Conservation (phyloP, 1,140 invertebrate species). For the Tyrophagus putrescentiae region DNA sequence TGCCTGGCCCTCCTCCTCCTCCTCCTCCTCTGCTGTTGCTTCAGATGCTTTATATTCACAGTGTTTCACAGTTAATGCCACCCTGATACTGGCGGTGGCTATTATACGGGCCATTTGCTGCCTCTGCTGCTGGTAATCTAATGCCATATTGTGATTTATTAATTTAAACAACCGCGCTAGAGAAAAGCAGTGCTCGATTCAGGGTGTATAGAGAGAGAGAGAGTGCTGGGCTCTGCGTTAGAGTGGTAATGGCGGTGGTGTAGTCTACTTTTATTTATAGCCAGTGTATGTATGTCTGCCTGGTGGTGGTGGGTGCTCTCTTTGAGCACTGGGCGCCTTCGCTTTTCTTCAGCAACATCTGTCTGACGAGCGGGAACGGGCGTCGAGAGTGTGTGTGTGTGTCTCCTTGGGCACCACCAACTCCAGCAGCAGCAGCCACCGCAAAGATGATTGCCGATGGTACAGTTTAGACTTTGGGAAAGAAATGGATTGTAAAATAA, state of each 20-base stretch:
- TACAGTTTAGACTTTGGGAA: background rate
- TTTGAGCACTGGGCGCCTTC: background rate
- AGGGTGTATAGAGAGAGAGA: too few relatives aligned
- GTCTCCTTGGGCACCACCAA: background rate
- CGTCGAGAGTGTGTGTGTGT: background rate
- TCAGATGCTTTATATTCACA: background rate
- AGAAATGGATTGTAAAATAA: background rate
- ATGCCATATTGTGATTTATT: conserved; percentile 16
- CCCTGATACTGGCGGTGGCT: too few relatives aligned
- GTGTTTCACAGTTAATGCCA: conserved; percentile 12
- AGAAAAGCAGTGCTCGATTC: too few relatives aligned
- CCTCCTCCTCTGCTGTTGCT: background rate
- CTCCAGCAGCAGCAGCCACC: background rate
- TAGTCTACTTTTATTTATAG: background rate
- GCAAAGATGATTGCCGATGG: background rate
- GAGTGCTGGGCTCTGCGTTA: too few relatives aligned
- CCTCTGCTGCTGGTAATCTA: background rate
- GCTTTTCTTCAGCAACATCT: background rate
- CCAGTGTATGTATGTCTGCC: background rate
- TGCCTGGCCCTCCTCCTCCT: background rate
- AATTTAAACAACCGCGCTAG: background rate
- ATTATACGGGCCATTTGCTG: background rate
- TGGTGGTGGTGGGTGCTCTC: background rate
- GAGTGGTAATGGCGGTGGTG: too few relatives aligned
- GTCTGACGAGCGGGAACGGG: background rate